Evolutionary conservation across 2,888 invertebrate species (phyloP).

Genomic region (Caenorhabditis plicata): DNA sequence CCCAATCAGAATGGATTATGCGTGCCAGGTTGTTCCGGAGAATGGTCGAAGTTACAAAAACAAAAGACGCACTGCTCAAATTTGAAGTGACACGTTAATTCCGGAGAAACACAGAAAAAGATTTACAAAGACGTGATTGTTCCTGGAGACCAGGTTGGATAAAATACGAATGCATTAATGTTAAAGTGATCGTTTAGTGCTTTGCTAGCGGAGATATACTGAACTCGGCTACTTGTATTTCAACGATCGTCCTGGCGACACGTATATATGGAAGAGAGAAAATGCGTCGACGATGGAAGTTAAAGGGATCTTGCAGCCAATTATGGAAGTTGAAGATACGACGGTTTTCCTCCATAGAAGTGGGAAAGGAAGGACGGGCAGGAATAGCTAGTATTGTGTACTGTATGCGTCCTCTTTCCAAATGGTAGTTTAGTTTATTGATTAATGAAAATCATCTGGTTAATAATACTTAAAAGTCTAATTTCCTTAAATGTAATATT

Average conservation of each 20-base stretch:
- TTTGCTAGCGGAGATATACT: slow-evolving; percentile 74
- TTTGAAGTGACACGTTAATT: slow-evolving; percentile 78
- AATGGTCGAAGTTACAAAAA: slow-evolving; percentile 93
- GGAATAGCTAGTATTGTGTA: slow-evolving; percentile 90
- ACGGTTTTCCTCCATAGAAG: slow-evolving; percentile 85
- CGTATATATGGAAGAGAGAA: slow-evolving; percentile 68
- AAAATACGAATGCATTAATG: neutral
- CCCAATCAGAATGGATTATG: slow-evolving; percentile 77
- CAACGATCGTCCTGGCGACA: slow-evolving; percentile 90
- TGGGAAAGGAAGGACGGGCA: slow-evolving; percentile 76
- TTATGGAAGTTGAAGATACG: slow-evolving; percentile 81
- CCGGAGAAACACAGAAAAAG: slow-evolving; percentile 87
- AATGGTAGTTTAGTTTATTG: too few species aligned
- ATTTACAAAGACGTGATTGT: slow-evolving; percentile 82
- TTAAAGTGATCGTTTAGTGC: slow-evolving; percentile 12
- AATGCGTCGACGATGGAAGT: slow-evolving; percentile 91
- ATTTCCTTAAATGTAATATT: too few species aligned
- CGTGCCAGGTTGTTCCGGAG: slow-evolving; percentile 77
- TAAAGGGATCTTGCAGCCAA: slow-evolving; percentile 84
- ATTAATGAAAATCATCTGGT: too few species aligned
- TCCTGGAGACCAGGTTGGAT: slow-evolving; percentile 82
- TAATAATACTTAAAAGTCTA: too few species aligned
- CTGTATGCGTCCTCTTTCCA: too few species aligned
- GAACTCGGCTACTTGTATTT: slow-evolving; percentile 90
- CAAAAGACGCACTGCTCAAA: slow-evolving; percentile 81